These are phyloP conservation scores for Diabrotica virgifera DNA, from an alignment of 1,140 invertebrate genomes.

Conservation along the genomic window DNA sequence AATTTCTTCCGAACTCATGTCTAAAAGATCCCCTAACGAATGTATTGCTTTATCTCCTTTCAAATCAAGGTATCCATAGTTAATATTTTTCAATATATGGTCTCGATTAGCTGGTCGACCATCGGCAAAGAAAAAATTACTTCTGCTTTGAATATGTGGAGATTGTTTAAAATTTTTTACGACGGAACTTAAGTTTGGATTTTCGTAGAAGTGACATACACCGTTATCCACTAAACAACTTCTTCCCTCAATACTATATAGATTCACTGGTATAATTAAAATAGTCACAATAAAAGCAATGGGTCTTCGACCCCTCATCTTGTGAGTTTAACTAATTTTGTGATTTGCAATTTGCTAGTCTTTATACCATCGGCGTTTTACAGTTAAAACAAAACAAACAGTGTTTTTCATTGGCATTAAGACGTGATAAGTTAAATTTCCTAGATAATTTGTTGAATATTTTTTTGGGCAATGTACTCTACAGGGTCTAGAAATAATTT, in stretches of 20 bases:
- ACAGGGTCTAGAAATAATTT: too few relatives aligned
- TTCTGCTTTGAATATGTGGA: background rate
- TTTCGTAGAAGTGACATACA: background rate
- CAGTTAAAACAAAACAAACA: too few relatives aligned
- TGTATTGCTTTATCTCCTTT: constrained; percentile 5
- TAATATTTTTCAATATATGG: constrained; percentile 10
- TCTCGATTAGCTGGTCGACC: background rate
- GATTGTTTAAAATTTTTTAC: background rate
- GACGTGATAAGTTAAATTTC: too few relatives aligned
- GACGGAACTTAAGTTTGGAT: background rate
- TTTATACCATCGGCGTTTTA: background rate
- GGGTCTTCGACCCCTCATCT: background rate
- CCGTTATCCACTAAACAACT: background rate
- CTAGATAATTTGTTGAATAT: too few relatives aligned
- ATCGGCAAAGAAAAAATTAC: background rate
- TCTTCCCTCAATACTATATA: background rate
- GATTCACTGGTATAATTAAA: background rate
- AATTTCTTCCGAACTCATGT: constrained; percentile 15
- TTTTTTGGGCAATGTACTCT: too few relatives aligned
- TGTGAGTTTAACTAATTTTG: background rate
- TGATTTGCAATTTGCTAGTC: background rate
- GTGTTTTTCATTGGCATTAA: too few relatives aligned
- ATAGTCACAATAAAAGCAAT: background rate
- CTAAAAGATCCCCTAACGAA: constrained; percentile 8
- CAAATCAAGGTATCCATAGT: constrained; percentile 12